Base-by-base conservation (phyloP, 1,140 invertebrate species). In the Berghia stephanieae region DNA sequence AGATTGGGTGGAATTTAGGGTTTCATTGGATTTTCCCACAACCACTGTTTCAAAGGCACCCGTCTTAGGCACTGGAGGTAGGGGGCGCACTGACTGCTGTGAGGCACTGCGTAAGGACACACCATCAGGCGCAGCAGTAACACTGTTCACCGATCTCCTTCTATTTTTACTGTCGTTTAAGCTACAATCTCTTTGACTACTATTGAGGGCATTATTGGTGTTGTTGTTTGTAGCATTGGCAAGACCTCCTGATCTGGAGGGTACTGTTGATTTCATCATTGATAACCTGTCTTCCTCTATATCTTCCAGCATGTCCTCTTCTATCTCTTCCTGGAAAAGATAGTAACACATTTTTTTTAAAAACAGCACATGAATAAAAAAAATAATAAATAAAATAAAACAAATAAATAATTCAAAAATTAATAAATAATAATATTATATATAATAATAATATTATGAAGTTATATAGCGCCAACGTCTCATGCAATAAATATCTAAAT, bases 261-360 rank as follows among this genome's bases (percentile, higher is more conserved):
- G n/a, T 13, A 4, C 43, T 16, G 18, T 18, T 18, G 74, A 76
- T 6, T 43, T 43, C 27, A 70, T 76, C 24, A 69, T 68, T 40
- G 69, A 46, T 57, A 78, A 55, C 57, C 52, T 73, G 38, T 81
- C 77, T 63, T 84, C 83, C 46, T 86, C 84, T 18, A 83, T 79
- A 49, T 84, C 82, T 73, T 86, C 85, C 44, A 84, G 63, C 52
- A 79, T 79, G 44, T 83, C 81, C 46, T 85, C 84, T 71, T 86
- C 85, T 13, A 81, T 75, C 55, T 83, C 83, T 46, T 81, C 77
- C 72, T 75, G 52, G 13, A 63, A 63, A 63, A 63, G n/a, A n/a
- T n/a, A n/a, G n/a, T n/a, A n/a, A n/a, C n/a, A n/a, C n/a, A n/a
- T n/a, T n/a, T n/a, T n/a, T n/a, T n/a, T n/a, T n/a, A n/a, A n/a